Base-by-base conservation (phyloP, 1,140 invertebrate genomes). In the Leptopilina clavipes region DNA sequence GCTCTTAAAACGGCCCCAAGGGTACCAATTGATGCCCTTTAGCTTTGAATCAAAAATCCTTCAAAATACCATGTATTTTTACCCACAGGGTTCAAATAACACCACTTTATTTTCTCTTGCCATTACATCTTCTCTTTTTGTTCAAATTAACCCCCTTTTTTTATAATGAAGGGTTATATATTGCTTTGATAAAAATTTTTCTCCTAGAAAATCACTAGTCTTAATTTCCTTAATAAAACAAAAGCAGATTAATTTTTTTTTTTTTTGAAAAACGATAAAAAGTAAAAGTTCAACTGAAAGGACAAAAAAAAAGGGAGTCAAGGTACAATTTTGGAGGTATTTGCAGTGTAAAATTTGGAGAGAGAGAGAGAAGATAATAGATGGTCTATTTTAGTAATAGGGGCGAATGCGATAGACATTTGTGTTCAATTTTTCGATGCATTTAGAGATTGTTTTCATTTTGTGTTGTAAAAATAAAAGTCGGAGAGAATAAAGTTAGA, bases 1-100 rank as follows among this genome's bases (percentile, higher is more conserved):
- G 72, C 52, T 71, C 25, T 31, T 43, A 40, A 70, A 45, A 37
- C 37, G 43, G 37, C 6, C 59, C 25, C 11, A 31, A 65, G 59
- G 59, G 59, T 8, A 65, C 25, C 25, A 31, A 31, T 31, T 65
- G 59, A 65, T 65, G 59, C 59, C 59, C 59, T 31, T 65, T n/a
- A 37, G 59, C 25, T 14, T n/a, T 65, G 59, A 65, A 31, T 65
- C 22, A 25, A 65, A 40, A 65, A 25, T 65, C 25, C 22, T 65
- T 65, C n/a, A 65, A n/a, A 65, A 25, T 52, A 52, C 48, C 48
- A 52, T 52, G 48, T 7, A 52, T 52, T 52, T 52, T 52, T 52
- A 52, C 48, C 48, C 48, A 52, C 48, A 52, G 48, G 48, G 48
- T 17, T 52, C 14, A 52, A 52, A 52, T 52, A 52, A 17, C 48